phyloP scores from a whole-genome alignment of 2,113 vertebrate species.

The Varanus salvator region DNA sequence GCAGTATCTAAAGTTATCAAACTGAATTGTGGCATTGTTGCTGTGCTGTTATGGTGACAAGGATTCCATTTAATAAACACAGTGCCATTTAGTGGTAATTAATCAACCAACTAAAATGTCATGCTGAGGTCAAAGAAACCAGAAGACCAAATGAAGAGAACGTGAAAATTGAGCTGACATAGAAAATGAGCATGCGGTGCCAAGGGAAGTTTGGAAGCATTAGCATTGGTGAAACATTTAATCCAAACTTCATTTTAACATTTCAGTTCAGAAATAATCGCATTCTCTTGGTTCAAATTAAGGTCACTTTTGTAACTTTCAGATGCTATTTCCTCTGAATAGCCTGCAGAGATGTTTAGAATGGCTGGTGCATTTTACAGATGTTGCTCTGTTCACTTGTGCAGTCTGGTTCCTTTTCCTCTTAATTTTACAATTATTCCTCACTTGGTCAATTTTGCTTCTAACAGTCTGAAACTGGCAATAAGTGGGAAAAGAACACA shows the following conservation, averaged over 20 bases:
- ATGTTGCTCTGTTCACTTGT: slow-evolving; percentile 42
- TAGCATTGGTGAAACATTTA: slow-evolving; percentile 69
- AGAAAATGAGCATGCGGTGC: slow-evolving; percentile 64
- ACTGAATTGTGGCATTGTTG: slow-evolving; percentile 83
- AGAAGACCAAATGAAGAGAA: slow-evolving; percentile 75
- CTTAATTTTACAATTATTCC: slow-evolving; percentile 46
- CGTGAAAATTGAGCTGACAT: slow-evolving; percentile 74
- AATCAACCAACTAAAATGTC: slow-evolving; percentile 82
- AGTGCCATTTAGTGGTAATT: slow-evolving; percentile 80
- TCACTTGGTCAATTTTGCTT: slow-evolving; percentile 52
- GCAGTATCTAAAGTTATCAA: slow-evolving; percentile 81
- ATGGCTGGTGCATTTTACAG: slow-evolving; percentile 52
- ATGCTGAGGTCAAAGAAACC: slow-evolving; percentile 82
- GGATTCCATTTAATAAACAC: slow-evolving; percentile 79
- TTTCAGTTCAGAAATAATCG: slow-evolving; percentile 67
- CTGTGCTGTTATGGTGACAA: slow-evolving; percentile 74
- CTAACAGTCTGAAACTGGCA: slow-evolving; percentile 37
- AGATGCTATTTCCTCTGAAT: slow-evolving; percentile 62
- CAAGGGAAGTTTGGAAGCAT: slow-evolving; percentile 70
- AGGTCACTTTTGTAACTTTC: slow-evolving; percentile 68
- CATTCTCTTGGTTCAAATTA: slow-evolving; percentile 69
- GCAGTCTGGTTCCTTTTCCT: slow-evolving; percentile 36
- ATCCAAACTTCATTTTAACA: slow-evolving; percentile 68
- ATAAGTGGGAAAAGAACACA: slow-evolving; percentile 16
- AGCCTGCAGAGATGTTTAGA: slow-evolving; percentile 56